These are phyloP conservation scores for Cartodere bifasciata DNA, from an alignment of 2,888 invertebrate species.

Conservation along the genomic window DNA sequence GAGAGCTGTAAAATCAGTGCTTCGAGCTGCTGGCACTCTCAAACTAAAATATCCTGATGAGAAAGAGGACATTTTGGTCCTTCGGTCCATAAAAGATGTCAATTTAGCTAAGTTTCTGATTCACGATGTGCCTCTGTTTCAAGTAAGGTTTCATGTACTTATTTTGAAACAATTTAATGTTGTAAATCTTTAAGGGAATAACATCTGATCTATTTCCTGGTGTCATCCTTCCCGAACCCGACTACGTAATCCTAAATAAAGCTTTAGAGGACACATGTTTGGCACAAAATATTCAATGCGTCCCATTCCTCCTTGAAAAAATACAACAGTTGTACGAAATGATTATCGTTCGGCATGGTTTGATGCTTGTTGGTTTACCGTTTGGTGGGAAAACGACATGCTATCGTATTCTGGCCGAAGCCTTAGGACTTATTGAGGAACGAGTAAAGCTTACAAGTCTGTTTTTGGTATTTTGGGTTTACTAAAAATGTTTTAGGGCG, in stretches of 20 bases:
- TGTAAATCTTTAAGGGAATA: conserved; percentile 72
- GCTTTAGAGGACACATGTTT: conserved; percentile 53
- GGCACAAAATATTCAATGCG: conserved; percentile 68
- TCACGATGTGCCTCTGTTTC: conserved; percentile 78
- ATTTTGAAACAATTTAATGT: no score
- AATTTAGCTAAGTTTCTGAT: conserved; percentile 88
- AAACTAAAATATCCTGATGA: conserved; percentile 83
- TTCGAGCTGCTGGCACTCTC: conserved; percentile 82
- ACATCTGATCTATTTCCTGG: conserved; percentile 91
- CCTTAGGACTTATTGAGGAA: conserved; percentile 64
- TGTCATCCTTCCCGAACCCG: conserved; percentile 61
- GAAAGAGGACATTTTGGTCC: conserved; percentile 71
- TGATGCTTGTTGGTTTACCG: conserved; percentile 87
- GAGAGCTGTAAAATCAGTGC: conserved; percentile 89
- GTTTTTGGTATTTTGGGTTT: conserved; percentile 1
- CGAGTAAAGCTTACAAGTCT: conserved; percentile 41
- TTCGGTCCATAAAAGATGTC: conserved; percentile 87
- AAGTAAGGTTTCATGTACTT: conserved; percentile 46
- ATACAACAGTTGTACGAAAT: conserved; percentile 87
- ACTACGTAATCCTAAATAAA: conserved; percentile 58
- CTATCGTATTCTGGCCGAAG: conserved; percentile 71
- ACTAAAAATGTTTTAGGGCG: conserved; percentile 43
- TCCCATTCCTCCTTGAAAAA: conserved; percentile 76
- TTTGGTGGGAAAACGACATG: conserved; percentile 87
- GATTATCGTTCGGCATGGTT: conserved; percentile 87